phyloP scores from a whole-genome alignment of 2,888 invertebrate genomes.

The Baronia brevicornis region DNA sequence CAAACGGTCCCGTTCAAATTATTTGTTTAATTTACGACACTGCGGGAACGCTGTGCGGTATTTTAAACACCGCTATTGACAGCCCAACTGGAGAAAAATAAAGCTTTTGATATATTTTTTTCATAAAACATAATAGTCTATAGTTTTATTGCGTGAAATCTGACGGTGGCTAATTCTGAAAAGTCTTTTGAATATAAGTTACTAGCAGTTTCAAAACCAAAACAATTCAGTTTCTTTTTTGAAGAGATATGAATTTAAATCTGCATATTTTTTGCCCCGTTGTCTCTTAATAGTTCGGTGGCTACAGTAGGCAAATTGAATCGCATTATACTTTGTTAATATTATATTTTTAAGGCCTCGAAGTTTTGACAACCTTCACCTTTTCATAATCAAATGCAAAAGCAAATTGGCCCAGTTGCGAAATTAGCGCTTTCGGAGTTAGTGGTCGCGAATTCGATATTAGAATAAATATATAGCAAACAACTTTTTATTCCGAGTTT shows the following conservation, averaged over 20 bases:
- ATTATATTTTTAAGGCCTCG: no score
- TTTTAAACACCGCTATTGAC: slow-evolving; percentile 44
- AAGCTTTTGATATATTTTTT: slow-evolving; percentile 48
- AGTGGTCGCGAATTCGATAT: no score
- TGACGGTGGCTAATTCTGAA: slow-evolving; percentile 52
- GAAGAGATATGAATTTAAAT: slow-evolving; percentile 13
- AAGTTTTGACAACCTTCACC: no score
- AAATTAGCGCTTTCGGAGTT: no score
- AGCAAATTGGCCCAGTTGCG: no score
- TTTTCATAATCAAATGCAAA: no score
- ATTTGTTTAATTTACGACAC: slow-evolving; percentile 56
- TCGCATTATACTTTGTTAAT: no score
- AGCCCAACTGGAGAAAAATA: slow-evolving; percentile 22
- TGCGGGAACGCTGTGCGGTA: slow-evolving; percentile 55
- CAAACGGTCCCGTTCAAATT: slow-evolving; percentile 64
- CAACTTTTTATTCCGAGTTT: no score
- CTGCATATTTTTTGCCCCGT: slow-evolving; percentile 3
- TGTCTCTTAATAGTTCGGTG: slow-evolving; percentile 1
- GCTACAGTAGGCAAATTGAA: no score
- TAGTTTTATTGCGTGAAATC: slow-evolving; percentile 57
- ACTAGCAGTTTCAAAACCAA: slow-evolving; percentile 39
- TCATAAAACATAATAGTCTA: slow-evolving; percentile 47
- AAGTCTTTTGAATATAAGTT: slow-evolving; percentile 43
- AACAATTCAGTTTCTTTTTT: slow-evolving; percentile 23
- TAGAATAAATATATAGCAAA: no score